Percentiles rank a stretch among this genome's conserved stretches.
Evolutionary conservation across 2,888 invertebrate genomes (phyloP).

Genomic region (Eupithecia abbreviata): DNA sequence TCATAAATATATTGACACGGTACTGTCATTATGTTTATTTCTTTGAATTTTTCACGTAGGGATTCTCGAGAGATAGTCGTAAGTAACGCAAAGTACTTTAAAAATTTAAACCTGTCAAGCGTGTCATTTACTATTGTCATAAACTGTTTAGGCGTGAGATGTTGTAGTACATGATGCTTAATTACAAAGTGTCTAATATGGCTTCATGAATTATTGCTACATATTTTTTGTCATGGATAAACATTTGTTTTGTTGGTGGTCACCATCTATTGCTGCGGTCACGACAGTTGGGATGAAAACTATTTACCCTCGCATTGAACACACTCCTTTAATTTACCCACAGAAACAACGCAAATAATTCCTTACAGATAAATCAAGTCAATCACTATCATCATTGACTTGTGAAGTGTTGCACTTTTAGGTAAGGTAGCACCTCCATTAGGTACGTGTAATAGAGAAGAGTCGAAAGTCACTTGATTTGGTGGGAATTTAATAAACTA

Average conservation of each 20-base stretch:
- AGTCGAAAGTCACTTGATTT: conserved; percentile 29
- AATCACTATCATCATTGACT: background rate
- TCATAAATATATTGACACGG: no score
- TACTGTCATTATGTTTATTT: no score
- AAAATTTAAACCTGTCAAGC: conserved; percentile 24
- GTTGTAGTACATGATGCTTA: background rate
- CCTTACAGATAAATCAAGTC: background rate
- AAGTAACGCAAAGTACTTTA: background rate
- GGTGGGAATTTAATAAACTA: conserved; percentile 56
- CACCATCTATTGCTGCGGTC: no score
- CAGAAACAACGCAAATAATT: background rate
- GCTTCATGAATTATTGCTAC: background rate
- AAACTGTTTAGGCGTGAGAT: conserved; percentile 57
- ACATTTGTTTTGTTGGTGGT: background rate
- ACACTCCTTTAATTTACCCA: background rate
- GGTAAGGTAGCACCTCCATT: background rate
- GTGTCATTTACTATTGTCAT: conserved; percentile 69
- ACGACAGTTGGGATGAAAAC: background rate
- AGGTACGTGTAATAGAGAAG: conserved; percentile 10
- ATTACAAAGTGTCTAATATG: background rate
- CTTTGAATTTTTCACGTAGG: no score
- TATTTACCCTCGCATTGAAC: background rate
- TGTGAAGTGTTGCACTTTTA: background rate
- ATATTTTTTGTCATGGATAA: background rate
- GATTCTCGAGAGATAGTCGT: background rate